Evolutionary conservation across 2,113 vertebrate genomes (phyloP).

Genomic region (Anas platyrhynchos): DNA sequence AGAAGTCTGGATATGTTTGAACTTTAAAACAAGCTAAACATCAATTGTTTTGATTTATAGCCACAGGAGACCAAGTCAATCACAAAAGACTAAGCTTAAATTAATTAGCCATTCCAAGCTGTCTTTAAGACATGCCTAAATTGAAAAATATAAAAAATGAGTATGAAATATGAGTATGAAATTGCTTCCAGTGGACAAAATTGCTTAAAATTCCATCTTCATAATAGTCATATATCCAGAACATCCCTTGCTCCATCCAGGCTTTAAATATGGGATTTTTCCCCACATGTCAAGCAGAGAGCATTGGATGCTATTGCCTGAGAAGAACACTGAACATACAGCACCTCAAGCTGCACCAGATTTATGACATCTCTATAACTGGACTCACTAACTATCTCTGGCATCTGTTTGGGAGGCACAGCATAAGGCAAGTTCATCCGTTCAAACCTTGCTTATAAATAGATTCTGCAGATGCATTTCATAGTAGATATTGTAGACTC

Average conservation of each 20-base stretch:
- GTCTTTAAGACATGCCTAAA: background rate
- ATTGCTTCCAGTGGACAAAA: constrained; percentile 1
- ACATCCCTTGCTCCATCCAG: background rate
- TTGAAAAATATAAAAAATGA: background rate
- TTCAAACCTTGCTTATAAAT: constrained; percentile 10
- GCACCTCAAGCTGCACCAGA: background rate
- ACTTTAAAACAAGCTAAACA: constrained; percentile 18
- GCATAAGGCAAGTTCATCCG: constrained; percentile 42
- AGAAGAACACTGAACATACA: background rate
- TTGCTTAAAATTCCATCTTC: background rate
- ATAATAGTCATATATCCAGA: background rate
- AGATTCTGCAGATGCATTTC: constrained; percentile 23
- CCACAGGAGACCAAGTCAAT: constrained; percentile 4
- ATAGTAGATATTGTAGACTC: background rate
- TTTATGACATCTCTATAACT: background rate
- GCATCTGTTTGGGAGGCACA: constrained; percentile 35
- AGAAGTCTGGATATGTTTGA: background rate
- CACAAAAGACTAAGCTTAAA: constrained; percentile 16
- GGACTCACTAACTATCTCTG: background rate
- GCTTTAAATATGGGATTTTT: background rate
- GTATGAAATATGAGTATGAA: background rate
- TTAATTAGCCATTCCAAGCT: constrained; percentile 31
- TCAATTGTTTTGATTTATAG: constrained; percentile 42
- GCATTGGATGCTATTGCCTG: background rate
- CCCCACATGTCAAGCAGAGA: background rate